Conservation (phyloP, 30 jellyfish, hydroid and myxozoan species). For the Pseudorhiza aurosa region DNA sequence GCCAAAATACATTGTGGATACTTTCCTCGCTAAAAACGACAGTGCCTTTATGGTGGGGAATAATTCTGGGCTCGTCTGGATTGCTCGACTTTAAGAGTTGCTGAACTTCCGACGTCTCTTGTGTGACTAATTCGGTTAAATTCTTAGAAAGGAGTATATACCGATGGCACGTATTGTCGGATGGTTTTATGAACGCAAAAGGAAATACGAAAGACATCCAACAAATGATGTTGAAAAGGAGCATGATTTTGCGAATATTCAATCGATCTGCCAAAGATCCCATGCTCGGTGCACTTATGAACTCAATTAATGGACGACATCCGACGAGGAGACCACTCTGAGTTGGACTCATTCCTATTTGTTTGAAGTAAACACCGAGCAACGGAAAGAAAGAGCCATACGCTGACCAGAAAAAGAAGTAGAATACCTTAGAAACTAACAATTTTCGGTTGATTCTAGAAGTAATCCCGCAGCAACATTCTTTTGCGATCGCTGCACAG, state of each 20-base stretch:
- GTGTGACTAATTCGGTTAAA: constrained; percentile 86
- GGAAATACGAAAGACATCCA: constrained; percentile 99
- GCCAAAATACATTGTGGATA: constrained; percentile 93
- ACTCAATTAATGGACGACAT: constrained; percentile 95
- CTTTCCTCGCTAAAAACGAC: constrained; percentile 98
- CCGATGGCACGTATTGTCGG: constrained; percentile 98
- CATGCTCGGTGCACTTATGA: constrained; percentile 97
- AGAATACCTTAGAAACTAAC: constrained; percentile 77
- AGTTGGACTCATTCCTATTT: constrained; percentile 98
- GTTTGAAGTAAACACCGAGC: constrained; percentile 98
- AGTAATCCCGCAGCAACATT: constrained; percentile 64
- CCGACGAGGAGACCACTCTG: constrained; percentile 99
- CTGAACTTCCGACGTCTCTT: constrained; percentile 92
- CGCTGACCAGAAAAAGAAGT: constrained; percentile 98
- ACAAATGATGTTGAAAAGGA: constrained; percentile 77
- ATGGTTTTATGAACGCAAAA: constrained; percentile 96
- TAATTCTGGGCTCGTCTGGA: constrained; percentile 89
- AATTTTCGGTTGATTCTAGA: constrained; percentile 72
- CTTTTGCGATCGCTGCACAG: constrained; percentile 17
- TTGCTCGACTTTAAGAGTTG: constrained; percentile 85
- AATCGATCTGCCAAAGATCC: constrained; percentile 98
- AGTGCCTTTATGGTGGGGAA: constrained; percentile 90
- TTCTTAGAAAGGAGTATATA: constrained; percentile 84
- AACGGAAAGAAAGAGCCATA: constrained; percentile 98
- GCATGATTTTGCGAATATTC: constrained; percentile 86